Evolutionary conservation across 2,888 invertebrate genomes (phyloP), one percentile per base, ranked within the genome.

Genomic region (Drosophila conformis): DNA sequence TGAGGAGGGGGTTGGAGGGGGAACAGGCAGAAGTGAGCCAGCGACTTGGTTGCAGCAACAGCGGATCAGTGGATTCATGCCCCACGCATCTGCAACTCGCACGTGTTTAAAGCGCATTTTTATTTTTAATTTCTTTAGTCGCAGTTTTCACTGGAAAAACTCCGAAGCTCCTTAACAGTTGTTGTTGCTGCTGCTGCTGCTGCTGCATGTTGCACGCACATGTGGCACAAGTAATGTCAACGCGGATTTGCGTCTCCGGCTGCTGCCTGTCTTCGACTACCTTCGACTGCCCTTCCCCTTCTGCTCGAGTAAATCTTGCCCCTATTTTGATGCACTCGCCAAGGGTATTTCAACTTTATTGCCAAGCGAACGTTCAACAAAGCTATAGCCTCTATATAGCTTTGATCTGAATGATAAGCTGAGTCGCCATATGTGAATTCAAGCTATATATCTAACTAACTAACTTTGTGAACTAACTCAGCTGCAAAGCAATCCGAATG

Each of bases 151-250:
- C 31, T 48, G 73, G 70, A 59, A 67, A 35, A 33, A 27, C 62
- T 18, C 18, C 2, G 40, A 21, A n/a, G 73, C 85, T 82, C 6
- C 63, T 53, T n/a, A n/a, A 21, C 62, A 56, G 70, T 73, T 59
- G 57, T 21, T 69, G 60, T 35, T 38, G 52, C n/a, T 57, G 68
- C 11, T 36, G 71, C 40, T 53, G 65, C 40, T 53, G 65, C 21
- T 46, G 69, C 25, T 33, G 75, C 21, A 13, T 64, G 73, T 53
- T 78, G 71, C 74, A 68, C 73, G 71, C 83, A 83, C 89, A 87
- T 89, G 89, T 78, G 89, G 72, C 78, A 67, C 84, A 73, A 86
- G 82, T 75, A 81, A 82, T 87, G 87, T 87, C 89, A 89, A 81
- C 87, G 81, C 73, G 83, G 81, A 79, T 89, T 89, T 81, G 79